phyloP scores from a whole-genome alignment of 2,888 invertebrate species.

The Drosophila limbata region DNA sequence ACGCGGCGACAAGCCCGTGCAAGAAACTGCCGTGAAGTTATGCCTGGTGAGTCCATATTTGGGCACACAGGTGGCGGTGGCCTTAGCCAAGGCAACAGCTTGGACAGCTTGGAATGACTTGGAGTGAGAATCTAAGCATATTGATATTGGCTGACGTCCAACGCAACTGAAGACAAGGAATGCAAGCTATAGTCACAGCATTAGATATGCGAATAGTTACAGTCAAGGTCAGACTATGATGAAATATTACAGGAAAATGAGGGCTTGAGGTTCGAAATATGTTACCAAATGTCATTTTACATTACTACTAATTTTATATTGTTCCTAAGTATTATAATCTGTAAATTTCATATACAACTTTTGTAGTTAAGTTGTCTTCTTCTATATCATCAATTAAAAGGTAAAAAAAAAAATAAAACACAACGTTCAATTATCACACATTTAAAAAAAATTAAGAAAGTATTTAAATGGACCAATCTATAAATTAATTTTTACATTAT shows the following conservation, averaged over 20 bases:
- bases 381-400: too few relatives aligned
- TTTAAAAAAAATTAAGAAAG: too few relatives aligned
- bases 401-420: too few relatives aligned
- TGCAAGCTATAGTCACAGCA: constrained; percentile 22
- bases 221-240: constrained; percentile 41
- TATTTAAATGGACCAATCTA: neutral
- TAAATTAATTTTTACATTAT: neutral
- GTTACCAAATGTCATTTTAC: too few relatives aligned
- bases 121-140: constrained; percentile 29
- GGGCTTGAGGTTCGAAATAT: too few relatives aligned
- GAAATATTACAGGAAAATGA: neutral
- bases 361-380: too few relatives aligned
- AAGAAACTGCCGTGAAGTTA: constrained; percentile 75
- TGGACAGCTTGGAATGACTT: constrained; percentile 1
- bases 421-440: too few relatives aligned
- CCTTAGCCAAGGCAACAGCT: constrained; percentile 64
- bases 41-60: constrained; percentile 69
- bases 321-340: too few relatives aligned
- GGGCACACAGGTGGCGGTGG: constrained; percentile 65
- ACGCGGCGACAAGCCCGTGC: constrained; percentile 65
- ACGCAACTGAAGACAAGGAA: constrained; percentile 20
- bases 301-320: too few relatives aligned
- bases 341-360: too few relatives aligned
- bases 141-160: constrained; percentile 48
- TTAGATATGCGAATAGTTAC: constrained; percentile 14